phyloP scores from a whole-genome alignment of 2,113 vertebrate species.

The Centropus unirufus region DNA sequence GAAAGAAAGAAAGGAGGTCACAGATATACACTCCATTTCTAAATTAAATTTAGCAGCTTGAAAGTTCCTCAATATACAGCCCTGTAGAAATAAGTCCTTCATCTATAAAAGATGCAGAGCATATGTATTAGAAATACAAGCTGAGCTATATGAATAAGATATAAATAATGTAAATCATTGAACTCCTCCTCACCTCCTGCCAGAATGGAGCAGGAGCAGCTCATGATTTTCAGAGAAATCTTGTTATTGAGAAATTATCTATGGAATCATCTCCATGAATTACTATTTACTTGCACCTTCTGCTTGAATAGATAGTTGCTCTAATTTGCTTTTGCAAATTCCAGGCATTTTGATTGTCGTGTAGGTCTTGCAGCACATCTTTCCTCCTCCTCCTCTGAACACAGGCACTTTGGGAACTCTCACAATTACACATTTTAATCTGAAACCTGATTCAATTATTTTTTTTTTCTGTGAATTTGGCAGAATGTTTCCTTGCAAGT shows the following conservation, averaged over 20 bases:
- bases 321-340: not conserved
- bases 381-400: not conserved
- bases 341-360: not conserved
- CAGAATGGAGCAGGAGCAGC: not conserved
- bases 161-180: slow-evolving; percentile 6
- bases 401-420: not conserved
- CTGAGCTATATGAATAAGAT: slow-evolving; percentile 11
- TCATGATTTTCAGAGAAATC: slow-evolving; percentile 33
- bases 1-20: not conserved
- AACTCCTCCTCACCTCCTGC: slow-evolving; percentile 2
- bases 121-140: not conserved
- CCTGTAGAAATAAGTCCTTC: slow-evolving; percentile 24
- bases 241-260: slow-evolving; percentile 48
- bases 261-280: slow-evolving; percentile 12
- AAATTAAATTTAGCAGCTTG: slow-evolving; percentile 21
- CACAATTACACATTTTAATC: not conserved
- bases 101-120: slow-evolving; percentile 4
- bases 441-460: not conserved
- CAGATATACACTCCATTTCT: not conserved
- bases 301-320: not conserved
- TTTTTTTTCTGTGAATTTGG: not conserved
- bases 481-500: not conserved
- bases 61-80: not conserved
- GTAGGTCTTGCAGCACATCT: not conserved
- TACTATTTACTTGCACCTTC: slow-evolving; percentile 15